phyloP scores from a whole-genome alignment of 2,113 vertebrate genomes.

The Lophotis ruficrista region DNA sequence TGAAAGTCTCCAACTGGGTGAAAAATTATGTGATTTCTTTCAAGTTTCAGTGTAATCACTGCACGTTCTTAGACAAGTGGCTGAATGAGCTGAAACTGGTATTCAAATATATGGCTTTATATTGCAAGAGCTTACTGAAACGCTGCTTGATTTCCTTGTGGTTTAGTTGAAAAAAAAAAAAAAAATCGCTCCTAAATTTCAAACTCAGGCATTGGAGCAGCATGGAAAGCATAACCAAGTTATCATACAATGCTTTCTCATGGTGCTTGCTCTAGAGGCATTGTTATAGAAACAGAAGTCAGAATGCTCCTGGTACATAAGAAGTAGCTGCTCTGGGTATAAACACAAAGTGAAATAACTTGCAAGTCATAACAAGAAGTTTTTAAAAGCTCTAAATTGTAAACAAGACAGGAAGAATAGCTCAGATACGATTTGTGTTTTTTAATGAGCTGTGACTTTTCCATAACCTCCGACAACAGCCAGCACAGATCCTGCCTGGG shows the following conservation, averaged over 20 bases:
- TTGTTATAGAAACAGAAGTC: constrained; percentile 30
- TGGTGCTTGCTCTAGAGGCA: background rate
- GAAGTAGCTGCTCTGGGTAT: background rate
- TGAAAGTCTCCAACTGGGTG: background rate
- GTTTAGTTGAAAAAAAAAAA: background rate
- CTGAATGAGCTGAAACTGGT: background rate
- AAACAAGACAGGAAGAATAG: background rate
- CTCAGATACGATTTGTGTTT: background rate
- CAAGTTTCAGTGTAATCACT: background rate
- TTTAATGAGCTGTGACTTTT: background rate
- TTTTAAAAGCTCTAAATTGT: background rate
- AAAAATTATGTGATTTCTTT: background rate
- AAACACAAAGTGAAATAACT: background rate
- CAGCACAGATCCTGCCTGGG: background rate
- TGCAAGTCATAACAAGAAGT: background rate
- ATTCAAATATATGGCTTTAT: background rate
- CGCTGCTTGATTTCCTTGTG: background rate
- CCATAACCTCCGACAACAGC: background rate
- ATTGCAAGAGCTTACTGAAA: background rate
- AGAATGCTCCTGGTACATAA: background rate
- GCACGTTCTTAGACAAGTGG: background rate
- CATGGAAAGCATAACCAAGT: background rate
- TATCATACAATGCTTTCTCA: background rate
- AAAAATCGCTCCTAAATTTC: background rate
- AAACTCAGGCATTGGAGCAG: background rate